Percentiles rank a stretch among this genome's conserved stretches.
phyloP scores from a whole-genome alignment of 2,888 invertebrate species.

The Apotomis betuletana region DNA sequence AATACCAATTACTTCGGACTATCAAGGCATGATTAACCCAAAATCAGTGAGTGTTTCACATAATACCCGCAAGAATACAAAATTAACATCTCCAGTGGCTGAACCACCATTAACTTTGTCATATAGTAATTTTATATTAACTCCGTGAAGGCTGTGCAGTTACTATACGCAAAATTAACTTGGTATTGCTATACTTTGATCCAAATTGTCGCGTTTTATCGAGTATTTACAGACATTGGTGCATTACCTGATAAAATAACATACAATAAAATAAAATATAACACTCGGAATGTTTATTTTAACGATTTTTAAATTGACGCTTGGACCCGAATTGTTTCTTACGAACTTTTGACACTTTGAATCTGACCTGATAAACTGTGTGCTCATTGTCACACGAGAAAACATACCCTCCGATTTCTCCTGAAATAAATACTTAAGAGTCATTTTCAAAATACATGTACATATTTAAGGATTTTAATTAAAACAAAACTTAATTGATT shows the following conservation, averaged over 20 bases:
- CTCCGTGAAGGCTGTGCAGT: background rate
- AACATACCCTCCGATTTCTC: no score
- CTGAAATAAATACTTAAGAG: no score
- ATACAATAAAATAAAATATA: conserved; percentile 39
- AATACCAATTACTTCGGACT: conserved; percentile 42
- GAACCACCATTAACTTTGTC: background rate
- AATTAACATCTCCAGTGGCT: background rate
- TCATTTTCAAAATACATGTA: no score
- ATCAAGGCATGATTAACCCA: conserved; percentile 51
- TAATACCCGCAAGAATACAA: conserved; percentile 26
- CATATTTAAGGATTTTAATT: no score
- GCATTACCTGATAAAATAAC: conserved; percentile 36
- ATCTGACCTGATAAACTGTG: conserved; percentile 59
- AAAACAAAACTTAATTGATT: no score
- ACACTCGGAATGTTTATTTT: conserved; percentile 64
- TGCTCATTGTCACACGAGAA: conserved; percentile 55
- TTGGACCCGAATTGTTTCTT: conserved; percentile 59
- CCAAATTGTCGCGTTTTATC: conserved; percentile 36
- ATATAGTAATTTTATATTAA: background rate
- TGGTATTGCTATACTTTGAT: conserved; percentile 33
- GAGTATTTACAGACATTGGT: conserved; percentile 35
- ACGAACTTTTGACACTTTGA: conserved; percentile 74
- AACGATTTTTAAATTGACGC: conserved; percentile 73
- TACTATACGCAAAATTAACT: background rate
- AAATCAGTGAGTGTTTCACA: conserved; percentile 45